Evolutionary conservation across 2,113 vertebrate species (phyloP), one percentile per base, ranked within the genome.

Genomic region (Pteropus alecto): DNA sequence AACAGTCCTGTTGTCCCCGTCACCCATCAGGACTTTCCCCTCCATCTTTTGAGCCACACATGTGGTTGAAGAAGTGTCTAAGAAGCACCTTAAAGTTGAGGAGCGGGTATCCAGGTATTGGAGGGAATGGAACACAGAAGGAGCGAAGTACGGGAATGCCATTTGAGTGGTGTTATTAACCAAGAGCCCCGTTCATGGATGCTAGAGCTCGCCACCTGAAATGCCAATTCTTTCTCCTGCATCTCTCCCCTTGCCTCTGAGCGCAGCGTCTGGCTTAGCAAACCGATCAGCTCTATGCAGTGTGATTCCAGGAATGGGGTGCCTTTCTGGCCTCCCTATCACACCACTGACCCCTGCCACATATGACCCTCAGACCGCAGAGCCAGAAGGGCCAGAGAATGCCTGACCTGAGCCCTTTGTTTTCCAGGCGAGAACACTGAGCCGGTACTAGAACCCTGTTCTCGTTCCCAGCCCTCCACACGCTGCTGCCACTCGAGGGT

Each of bases 131-230:
- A 10, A 33, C 18, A 2, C 0, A 2, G 54, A 6, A 12, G 13
- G 56, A 77, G 33, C 67, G 12, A 28, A 61, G 24, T 6, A 0
- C 41, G 28, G 35, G 78, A 90, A 82, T 67, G 67, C 35, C 82
- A 30, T n/a, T 12, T 18, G 16, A 94, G 28, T 56, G 15, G 56
- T 58, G 56, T 51, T 51, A 7, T 43, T 74, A 48, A 65, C 79
- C 73, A 71, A 51, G 65, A 71, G 21, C n/a, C 87, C 82, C 8
- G 12, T n/a, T 88, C 58, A 48, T 48, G 33, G 91, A 91, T 30
- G 68, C 86, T 77, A 76, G 35, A 26, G 51, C 58, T 7, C 7
- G 6, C 85, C 46, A 21, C 41, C 87, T 56, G 84, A 90, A 68
- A 89, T 81, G 79, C 61, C 76, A 41, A 1, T 13, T 30, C 65